Conservation (phyloP, 2,888 invertebrate genomes). For the Blera fallax region DNA sequence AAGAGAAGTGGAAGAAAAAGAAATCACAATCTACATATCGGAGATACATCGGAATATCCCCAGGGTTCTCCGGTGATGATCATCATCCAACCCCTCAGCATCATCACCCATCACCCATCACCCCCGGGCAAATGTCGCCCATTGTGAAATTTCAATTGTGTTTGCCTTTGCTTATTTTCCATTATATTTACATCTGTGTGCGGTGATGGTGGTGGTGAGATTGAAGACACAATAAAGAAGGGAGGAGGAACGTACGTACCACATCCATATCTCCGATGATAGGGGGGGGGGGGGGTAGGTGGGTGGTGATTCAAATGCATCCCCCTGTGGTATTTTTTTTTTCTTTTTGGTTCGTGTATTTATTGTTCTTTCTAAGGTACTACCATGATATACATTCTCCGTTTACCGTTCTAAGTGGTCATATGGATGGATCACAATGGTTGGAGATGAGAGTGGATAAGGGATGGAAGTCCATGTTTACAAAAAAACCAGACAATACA, state of each 20-base stretch:
- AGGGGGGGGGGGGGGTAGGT: too few species aligned
- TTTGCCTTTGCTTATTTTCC: constrained; percentile 55
- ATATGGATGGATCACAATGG: background rate
- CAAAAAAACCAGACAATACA: constrained; percentile 26
- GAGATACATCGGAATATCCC: constrained; percentile 53
- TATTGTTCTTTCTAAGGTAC: background rate
- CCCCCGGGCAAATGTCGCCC: background rate
- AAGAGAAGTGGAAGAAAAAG: background rate
- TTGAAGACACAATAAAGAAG: background rate
- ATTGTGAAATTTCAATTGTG: constrained; percentile 50
- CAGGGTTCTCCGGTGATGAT: constrained; percentile 20
- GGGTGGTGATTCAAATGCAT: background rate
- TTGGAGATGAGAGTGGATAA: background rate
- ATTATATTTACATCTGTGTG: constrained; percentile 49
- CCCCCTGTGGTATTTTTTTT: background rate
- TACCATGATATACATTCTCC: background rate
- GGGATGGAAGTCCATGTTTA: constrained; percentile 13
- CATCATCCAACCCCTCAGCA: background rate
- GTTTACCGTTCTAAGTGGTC: background rate
- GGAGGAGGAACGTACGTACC: too few species aligned
- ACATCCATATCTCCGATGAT: background rate
- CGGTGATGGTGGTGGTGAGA: constrained; percentile 17
- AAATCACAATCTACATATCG: constrained; percentile 46
- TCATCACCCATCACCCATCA: background rate
- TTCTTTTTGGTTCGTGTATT: too few species aligned